Evolutionary conservation across 2,113 vertebrate genomes (phyloP).

Genomic region (Leptobrachium ailaonicum): DNA sequence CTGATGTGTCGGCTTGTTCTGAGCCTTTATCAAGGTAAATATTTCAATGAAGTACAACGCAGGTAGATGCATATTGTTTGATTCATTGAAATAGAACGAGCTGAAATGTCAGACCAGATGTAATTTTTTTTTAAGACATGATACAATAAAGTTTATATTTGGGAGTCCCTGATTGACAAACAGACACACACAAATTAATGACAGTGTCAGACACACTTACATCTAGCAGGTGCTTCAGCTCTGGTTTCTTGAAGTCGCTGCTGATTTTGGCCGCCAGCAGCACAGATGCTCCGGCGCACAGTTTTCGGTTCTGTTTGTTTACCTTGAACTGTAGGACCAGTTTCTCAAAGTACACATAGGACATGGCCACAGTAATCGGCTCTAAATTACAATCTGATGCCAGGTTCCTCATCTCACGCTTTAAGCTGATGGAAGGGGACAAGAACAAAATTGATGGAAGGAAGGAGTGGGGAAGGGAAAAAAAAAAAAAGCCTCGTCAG

Average conservation of each 20-base stretch:
- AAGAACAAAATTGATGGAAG: not conserved
- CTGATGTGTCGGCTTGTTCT: too few species aligned
- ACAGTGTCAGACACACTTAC: slow-evolving; percentile 69
- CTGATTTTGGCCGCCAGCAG: slow-evolving; percentile 96
- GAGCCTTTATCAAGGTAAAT: too few species aligned
- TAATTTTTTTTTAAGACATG: too few species aligned
- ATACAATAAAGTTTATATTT: too few species aligned
- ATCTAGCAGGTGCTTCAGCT: slow-evolving; percentile 94
- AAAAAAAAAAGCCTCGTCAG: not conserved
- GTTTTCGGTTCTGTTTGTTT: slow-evolving; percentile 97
- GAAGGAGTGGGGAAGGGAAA: not conserved
- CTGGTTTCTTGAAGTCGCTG: slow-evolving; percentile 91
- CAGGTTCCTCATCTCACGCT: slow-evolving; percentile 86
- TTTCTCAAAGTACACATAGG: slow-evolving; percentile 98
- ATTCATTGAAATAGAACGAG: too few species aligned
- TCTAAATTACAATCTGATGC: slow-evolving; percentile 87
- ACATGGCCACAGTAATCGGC: slow-evolving; percentile 90
- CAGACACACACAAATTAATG: too few species aligned
- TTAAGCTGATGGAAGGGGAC: slow-evolving; percentile 72
- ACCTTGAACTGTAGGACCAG: slow-evolving; percentile 91
- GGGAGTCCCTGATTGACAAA: too few species aligned
- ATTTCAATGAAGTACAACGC: too few species aligned
- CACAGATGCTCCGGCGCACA: slow-evolving; percentile 90
- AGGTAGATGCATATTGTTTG: too few species aligned
- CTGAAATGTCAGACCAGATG: too few species aligned